Evolutionary conservation across 2,113 vertebrate species (phyloP).

Genomic region (Callospermophilus lateralis): DNA sequence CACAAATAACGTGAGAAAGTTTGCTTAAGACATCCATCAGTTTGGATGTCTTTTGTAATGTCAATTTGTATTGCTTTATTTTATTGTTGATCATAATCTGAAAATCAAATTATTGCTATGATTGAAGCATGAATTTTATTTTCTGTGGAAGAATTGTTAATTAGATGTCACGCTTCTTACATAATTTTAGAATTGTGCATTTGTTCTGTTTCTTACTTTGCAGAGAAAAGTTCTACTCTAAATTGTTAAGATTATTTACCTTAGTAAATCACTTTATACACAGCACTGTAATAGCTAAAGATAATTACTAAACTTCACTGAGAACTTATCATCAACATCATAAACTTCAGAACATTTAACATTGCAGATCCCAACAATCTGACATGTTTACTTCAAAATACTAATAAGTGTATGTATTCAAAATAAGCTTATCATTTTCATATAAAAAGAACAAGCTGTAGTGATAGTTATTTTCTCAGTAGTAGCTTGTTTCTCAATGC

Average conservation of each 20-base stretch:
- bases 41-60: not conserved
- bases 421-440: not conserved
- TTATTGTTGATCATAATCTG: not conserved
- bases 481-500: not conserved
- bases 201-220: not conserved
- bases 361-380: not conserved
- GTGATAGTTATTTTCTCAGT: not conserved
- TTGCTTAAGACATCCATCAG: not conserved
- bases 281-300: not conserved
- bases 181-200: not conserved
- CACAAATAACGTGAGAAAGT: not conserved
- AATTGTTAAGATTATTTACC: not conserved
- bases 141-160: not conserved
- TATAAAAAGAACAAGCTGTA: not conserved
- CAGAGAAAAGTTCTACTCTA: not conserved
- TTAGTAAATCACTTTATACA: not conserved
- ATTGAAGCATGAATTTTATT: not conserved
- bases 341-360: not conserved
- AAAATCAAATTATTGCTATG: constrained; percentile 1
- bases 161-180: not conserved
- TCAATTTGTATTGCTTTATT: not conserved
- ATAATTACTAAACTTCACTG: not conserved
- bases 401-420: not conserved
- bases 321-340: not conserved
- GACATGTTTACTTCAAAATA: not conserved